Percentiles rank a stretch among this genome's conserved stretches.
Evolutionary conservation across 2,888 invertebrate species (phyloP).

Genomic region (Cheilosia impressa): DNA sequence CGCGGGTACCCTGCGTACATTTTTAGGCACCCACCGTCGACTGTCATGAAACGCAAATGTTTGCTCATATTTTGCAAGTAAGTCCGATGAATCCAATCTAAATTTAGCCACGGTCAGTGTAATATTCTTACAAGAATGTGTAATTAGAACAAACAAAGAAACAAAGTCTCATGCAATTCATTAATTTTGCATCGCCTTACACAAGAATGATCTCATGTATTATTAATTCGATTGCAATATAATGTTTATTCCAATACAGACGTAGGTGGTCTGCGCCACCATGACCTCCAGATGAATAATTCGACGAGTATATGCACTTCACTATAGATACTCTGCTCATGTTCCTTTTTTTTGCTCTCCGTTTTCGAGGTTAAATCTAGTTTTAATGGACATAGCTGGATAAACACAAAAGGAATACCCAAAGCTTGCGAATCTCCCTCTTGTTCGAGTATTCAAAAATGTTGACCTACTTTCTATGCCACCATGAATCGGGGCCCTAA

Average conservation of each 20-base stretch:
- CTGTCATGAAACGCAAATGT: background rate
- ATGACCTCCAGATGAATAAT: conserved; percentile 64
- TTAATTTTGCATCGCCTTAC: conserved; percentile 32
- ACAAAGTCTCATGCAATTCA: conserved; percentile 2
- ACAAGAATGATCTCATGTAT: conserved; percentile 57
- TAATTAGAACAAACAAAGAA: background rate
- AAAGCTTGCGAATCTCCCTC: conserved; percentile 23
- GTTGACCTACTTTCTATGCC: conserved; percentile 53
- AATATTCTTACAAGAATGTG: background rate
- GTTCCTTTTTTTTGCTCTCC: conserved; percentile 6
- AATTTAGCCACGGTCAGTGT: conserved; percentile 8
- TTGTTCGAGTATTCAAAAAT: conserved; percentile 30
- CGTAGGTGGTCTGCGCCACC: conserved; percentile 40
- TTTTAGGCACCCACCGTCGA: conserved; percentile 8
- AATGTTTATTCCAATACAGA: conserved; percentile 4
- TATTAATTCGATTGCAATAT: conserved; percentile 58
- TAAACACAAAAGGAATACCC: conserved; percentile 28
- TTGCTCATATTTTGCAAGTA: conserved; percentile 5
- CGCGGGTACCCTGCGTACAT: background rate
- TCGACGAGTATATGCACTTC: conserved; percentile 27
- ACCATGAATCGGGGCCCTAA: background rate
- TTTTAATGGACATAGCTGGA: conserved; percentile 12
- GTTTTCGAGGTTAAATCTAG: conserved; percentile 53
- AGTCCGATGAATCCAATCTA: conserved; percentile 1
- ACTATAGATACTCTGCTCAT: background rate